A percentile compares a stretch with the other conserved stretches of the same genome.
Conservation (phyloP, 2,888 invertebrate species). For the Microctonus brassicae region DNA sequence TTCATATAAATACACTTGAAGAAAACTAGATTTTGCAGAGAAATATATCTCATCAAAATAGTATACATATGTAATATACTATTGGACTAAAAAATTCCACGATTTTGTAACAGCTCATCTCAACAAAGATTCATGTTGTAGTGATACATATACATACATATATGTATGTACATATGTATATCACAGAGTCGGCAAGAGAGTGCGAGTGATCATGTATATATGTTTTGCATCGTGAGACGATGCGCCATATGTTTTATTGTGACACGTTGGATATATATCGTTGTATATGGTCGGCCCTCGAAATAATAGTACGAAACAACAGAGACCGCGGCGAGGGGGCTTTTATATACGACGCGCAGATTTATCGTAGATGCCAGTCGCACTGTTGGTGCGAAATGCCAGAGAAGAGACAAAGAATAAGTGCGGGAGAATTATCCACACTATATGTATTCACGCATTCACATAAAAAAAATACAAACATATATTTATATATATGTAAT, state of each 20-base stretch:
- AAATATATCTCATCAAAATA: slow-evolving; percentile 14
- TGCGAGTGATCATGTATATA: slow-evolving; percentile 30
- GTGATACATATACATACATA: slow-evolving; percentile 24
- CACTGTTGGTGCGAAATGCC: slow-evolving; percentile 37
- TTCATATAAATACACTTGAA: not conserved
- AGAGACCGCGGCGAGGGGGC: slow-evolving; percentile 43
- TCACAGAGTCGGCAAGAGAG: slow-evolving; percentile 3
- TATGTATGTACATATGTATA: too few species aligned
- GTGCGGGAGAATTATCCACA: slow-evolving; percentile 8
- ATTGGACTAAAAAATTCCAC: slow-evolving; percentile 44
- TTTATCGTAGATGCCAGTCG: slow-evolving; percentile 54
- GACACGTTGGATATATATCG: slow-evolving; percentile 49
- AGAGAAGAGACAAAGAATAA: slow-evolving; percentile 38
- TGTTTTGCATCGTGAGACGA: slow-evolving; percentile 40
- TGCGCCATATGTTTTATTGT: slow-evolving; percentile 52
- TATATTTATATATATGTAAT: not conserved
- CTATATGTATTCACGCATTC: not conserved
- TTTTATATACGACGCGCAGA: slow-evolving; percentile 52
- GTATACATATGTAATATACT: not conserved
- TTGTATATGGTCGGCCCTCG: slow-evolving; percentile 47
- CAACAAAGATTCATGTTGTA: slow-evolving; percentile 40
- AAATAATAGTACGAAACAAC: slow-evolving; percentile 57
- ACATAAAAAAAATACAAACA: not conserved
- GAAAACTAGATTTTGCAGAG: not conserved
- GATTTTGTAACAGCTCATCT: slow-evolving; percentile 42